Conservation (phyloP, 1,140 invertebrate genomes). For the Polyergus mexicanus region DNA sequence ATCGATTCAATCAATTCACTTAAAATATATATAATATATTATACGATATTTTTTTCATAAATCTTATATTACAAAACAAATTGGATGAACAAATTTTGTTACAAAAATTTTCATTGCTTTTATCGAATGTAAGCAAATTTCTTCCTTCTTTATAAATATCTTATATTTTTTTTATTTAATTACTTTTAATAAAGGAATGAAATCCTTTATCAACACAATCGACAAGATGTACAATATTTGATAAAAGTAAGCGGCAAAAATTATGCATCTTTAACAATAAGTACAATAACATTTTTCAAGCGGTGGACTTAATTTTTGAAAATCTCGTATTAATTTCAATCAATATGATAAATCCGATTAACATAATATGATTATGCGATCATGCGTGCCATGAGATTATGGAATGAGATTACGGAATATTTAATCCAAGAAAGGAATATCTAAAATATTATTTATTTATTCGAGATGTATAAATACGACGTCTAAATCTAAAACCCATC, state of each 20-base stretch:
- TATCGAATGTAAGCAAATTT: neutral
- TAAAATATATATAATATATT: neutral
- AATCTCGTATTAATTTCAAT: neutral
- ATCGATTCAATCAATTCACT: neutral
- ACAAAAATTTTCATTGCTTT: neutral
- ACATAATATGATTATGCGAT: neutral
- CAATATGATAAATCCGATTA: too few species aligned
- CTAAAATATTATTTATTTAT: neutral
- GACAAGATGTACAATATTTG: neutral
- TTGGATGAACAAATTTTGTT: neutral
- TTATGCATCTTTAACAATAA: neutral
- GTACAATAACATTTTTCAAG: neutral
- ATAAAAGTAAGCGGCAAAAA: neutral
- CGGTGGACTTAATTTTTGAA: too few species aligned
- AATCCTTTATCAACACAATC: neutral
- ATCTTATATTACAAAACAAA: neutral
- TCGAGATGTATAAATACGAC: conserved; percentile 1
- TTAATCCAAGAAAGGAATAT: neutral
- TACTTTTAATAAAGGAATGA: neutral
- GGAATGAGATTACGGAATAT: neutral
- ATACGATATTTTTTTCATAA: neutral
- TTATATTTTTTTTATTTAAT: neutral
- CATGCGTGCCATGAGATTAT: neutral
- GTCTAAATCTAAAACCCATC: neutral
- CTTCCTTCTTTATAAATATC: neutral